Evolutionary conservation across 2,888 invertebrate genomes (phyloP).

Genomic region (Meiosimyza decipiens): DNA sequence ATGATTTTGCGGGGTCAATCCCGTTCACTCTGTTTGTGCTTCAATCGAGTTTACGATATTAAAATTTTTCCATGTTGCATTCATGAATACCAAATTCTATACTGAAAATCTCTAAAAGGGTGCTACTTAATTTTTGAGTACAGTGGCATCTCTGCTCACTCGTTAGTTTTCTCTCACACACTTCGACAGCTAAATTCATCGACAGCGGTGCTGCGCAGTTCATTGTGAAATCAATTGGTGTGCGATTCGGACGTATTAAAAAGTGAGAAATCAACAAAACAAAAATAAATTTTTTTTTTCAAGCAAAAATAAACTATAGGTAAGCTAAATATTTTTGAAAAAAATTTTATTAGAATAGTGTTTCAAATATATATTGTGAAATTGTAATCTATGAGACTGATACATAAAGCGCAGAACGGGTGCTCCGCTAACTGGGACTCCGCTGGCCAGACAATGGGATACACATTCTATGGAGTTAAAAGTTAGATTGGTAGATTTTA

Average conservation of each 20-base stretch:
- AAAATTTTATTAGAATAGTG: neutral
- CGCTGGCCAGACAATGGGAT: slow-evolving; percentile 36
- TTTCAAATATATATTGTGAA: neutral
- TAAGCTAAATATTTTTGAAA: slow-evolving; percentile 32
- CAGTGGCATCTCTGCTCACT: neutral
- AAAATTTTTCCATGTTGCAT: no score
- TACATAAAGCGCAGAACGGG: neutral
- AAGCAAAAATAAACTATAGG: slow-evolving; percentile 32
- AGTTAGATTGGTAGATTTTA: slow-evolving; percentile 35
- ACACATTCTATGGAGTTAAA: slow-evolving; percentile 35
- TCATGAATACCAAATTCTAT: no score
- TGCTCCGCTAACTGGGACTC: slow-evolving; percentile 38
- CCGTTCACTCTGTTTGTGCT: no score
- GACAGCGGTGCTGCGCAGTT: slow-evolving; percentile 22
- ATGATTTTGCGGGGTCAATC: no score
- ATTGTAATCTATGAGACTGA: neutral
- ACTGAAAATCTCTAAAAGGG: no score
- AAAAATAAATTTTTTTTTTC: slow-evolving; percentile 27
- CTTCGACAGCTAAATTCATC: slow-evolving; percentile 25
- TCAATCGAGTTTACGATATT: no score
- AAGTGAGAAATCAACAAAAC: neutral
- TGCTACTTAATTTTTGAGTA: no score
- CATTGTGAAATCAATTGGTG: slow-evolving; percentile 43
- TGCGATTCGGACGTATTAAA: slow-evolving; percentile 34
- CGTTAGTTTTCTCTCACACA: slow-evolving; percentile 14